Evolutionary conservation across 2,797 vertebrate species (phyloP), one percentile per base, ranked within the genome.

Genomic region (Brachyalestes nurse): DNA sequence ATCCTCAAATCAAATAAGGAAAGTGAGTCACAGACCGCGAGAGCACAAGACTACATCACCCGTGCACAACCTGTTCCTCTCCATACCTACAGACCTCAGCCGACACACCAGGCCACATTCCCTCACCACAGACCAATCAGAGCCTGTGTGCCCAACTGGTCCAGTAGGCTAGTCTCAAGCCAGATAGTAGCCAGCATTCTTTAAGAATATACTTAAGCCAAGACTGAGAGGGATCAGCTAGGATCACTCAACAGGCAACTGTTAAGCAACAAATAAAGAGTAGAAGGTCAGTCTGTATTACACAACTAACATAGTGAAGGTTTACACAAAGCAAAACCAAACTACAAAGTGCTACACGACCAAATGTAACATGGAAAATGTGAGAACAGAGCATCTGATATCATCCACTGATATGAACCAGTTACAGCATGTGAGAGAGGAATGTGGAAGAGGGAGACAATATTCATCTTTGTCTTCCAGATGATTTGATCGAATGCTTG

Each of bases 1-100:
- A 57, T 28, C 60, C 25, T 69, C 64, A 23, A 34, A 2, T 82
- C 75, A 61, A 60, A 83, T 65, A 81, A 84, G 6, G 65, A 16
- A n/a, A 60, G 86, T 84, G 71, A 62, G 78, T 87, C 78, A 51
- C 70, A 86, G 70, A 83, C 85, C 87, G 53, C 72, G 83, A 58
- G 62, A 16, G 2, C n/a, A 62, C n/a, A 80, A 90, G 60, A 79
- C 84, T 75, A 78, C n/a, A 25, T 84, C 67, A 88, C 34, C 42
- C 49, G 73, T 78, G 74, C 25, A 86, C 73, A 92, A 93, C 93
- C 91, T 86, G 93, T 91, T 92, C 75, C 51, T 83, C 92, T 86
- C 79, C 89, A 91, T 89, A 90, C 89, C 91, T 84, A 40, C 83
- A 57, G 77, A 67, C 75, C 40, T 80, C 77, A 74, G 49, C 62